Evolutionary conservation across 2,113 vertebrate species (phyloP).

Genomic region (Empidonax alnorum): DNA sequence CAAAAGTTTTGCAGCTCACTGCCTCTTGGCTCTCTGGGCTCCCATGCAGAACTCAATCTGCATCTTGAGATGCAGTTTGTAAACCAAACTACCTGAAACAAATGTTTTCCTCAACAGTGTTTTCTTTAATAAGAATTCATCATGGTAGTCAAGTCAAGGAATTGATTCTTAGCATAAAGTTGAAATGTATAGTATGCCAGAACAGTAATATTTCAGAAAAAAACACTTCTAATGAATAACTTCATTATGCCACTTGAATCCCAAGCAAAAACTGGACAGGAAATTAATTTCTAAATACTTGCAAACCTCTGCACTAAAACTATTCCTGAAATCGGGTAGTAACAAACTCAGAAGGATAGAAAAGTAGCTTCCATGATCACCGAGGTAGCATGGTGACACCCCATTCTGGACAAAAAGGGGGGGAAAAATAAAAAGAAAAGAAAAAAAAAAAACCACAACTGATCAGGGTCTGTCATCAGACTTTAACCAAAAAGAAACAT

Average conservation of each 20-base stretch:
- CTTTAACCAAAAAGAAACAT: not conserved
- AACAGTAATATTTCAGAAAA: not conserved
- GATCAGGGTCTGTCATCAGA: not conserved
- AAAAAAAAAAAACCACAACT: accelerated
- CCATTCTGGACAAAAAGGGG: not conserved
- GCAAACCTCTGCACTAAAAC: not conserved
- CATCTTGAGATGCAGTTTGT: not conserved
- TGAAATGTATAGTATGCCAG: not conserved
- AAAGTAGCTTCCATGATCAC: not conserved
- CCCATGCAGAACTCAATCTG: not conserved
- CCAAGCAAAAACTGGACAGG: not conserved
- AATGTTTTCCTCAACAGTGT: not conserved
- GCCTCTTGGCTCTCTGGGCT: not conserved
- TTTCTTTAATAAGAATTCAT: not conserved
- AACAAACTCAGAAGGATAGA: not conserved
- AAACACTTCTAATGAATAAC: not conserved
- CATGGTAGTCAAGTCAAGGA: not conserved
- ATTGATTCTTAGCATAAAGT: not conserved
- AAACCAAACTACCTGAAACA: not conserved
- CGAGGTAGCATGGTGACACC: not conserved
- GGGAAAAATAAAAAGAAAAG: not conserved
- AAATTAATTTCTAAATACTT: not conserved
- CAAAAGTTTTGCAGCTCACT: not conserved
- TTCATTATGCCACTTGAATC: not conserved
- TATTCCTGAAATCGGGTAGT: not conserved